These are phyloP conservation scores for Drosophila falleni DNA, from an alignment of 2,888 invertebrate genomes.

Conservation along the genomic window DNA sequence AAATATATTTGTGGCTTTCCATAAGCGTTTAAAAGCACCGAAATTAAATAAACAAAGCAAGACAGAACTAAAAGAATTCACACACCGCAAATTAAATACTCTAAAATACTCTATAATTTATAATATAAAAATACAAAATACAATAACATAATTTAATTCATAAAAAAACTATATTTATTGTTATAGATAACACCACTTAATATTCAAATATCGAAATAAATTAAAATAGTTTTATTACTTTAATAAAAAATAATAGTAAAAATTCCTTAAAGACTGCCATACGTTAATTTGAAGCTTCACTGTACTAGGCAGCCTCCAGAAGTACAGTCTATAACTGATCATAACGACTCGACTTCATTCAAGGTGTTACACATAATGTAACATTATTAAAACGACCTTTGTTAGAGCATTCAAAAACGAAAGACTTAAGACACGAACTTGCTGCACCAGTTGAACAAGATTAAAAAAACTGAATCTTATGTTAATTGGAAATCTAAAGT, in stretches of 20 bases:
- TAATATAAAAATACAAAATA: no score
- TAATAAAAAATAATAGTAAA: no score
- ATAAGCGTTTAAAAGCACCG: background rate
- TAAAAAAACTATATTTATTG: no score
- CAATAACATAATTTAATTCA: no score
- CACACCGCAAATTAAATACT: background rate
- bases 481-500: slow-evolving; percentile 50
- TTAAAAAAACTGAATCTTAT: slow-evolving; percentile 53
- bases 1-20: slow-evolving; percentile 32
- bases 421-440: slow-evolving; percentile 67
- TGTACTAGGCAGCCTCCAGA: background rate
- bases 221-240: no score
- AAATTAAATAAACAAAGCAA: slow-evolving; percentile 15
- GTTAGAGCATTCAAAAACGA: slow-evolving; percentile 57
- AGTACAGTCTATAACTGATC: background rate
- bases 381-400: slow-evolving; percentile 13
- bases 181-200: no score
- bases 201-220: no score
- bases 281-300: background rate
- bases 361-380: slow-evolving; percentile 17
- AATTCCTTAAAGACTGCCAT: background rate
- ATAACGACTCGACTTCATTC: background rate
- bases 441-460: slow-evolving; percentile 70
- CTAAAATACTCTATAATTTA: no score
- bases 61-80: slow-evolving; percentile 7